Conservation (phyloP, 2,888 invertebrate genomes). For the Sinelater perroti region DNA sequence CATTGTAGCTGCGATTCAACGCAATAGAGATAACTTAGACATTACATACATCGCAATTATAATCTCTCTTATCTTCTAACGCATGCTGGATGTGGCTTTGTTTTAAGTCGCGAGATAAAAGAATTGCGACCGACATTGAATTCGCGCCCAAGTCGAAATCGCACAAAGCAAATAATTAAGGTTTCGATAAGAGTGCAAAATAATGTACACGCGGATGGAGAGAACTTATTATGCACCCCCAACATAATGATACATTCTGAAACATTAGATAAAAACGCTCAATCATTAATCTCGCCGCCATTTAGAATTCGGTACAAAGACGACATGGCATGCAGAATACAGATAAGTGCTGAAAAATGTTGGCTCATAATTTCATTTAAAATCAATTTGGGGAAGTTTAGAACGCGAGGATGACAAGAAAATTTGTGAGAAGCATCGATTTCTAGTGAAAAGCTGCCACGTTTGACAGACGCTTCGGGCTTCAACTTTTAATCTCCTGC, state of each 20-base stretch:
- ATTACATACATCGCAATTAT: slow-evolving; percentile 19
- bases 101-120: slow-evolving; percentile 11
- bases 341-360: slow-evolving; percentile 58
- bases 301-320: slow-evolving; percentile 38
- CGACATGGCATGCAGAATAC: slow-evolving; percentile 53
- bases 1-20: slow-evolving; percentile 17
- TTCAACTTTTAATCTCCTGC: slow-evolving; percentile 43
- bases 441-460: slow-evolving; percentile 38
- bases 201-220: background rate
- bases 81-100: slow-evolving; percentile 1
- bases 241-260: slow-evolving; percentile 24
- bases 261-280: slow-evolving; percentile 27
- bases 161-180: slow-evolving; percentile 6
- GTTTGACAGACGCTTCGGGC: slow-evolving; percentile 29
- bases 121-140: background rate
- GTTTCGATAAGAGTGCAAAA: slow-evolving; percentile 5
- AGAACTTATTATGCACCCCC: background rate
- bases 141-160: background rate
- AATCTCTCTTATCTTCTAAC: slow-evolving; percentile 12
- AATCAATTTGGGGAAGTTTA: slow-evolving; percentile 55
- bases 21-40: slow-evolving; percentile 17
- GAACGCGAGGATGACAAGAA: slow-evolving; percentile 53
- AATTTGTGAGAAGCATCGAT: slow-evolving; percentile 53
- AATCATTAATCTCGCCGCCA: slow-evolving; percentile 44
- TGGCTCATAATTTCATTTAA: slow-evolving; percentile 57